Conservation (phyloP, 2,113 vertebrate species). For the Nycticebus coucang region DNA sequence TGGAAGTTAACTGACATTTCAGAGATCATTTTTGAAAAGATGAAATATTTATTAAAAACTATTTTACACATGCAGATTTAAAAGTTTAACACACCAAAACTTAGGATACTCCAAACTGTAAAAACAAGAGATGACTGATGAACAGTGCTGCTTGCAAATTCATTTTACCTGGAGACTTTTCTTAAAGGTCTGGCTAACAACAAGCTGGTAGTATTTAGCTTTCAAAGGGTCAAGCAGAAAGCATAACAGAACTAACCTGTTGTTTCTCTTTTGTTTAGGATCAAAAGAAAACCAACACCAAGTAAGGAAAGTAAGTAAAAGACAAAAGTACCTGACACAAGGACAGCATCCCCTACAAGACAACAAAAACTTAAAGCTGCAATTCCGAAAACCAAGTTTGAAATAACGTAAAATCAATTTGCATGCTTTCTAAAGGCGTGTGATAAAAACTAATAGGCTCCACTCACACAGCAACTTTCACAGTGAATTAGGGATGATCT, state of each 20-base stretch:
- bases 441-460: constrained; percentile 28
- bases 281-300: constrained; percentile 42
- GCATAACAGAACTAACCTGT: constrained; percentile 41
- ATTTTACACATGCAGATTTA: neutral
- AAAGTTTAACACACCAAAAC: neutral
- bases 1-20: constrained; percentile 31
- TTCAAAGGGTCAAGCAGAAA: neutral
- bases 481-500: neutral
- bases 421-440: constrained; percentile 21
- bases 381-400: constrained; percentile 26
- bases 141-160: neutral
- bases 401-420: constrained; percentile 45
- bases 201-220: neutral
- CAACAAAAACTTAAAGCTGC: constrained; percentile 20
- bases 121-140: neutral
- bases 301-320: neutral
- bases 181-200: neutral
- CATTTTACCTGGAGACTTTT: neutral
- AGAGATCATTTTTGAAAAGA: constrained; percentile 11
- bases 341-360: neutral
- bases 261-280: constrained; percentile 65
- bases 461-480: constrained; percentile 66
- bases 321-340: constrained; percentile 34
- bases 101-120: neutral
- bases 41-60: neutral